Evolutionary conservation across 1,140 invertebrate species (phyloP).

Genomic region (Sinonovacula constricta): DNA sequence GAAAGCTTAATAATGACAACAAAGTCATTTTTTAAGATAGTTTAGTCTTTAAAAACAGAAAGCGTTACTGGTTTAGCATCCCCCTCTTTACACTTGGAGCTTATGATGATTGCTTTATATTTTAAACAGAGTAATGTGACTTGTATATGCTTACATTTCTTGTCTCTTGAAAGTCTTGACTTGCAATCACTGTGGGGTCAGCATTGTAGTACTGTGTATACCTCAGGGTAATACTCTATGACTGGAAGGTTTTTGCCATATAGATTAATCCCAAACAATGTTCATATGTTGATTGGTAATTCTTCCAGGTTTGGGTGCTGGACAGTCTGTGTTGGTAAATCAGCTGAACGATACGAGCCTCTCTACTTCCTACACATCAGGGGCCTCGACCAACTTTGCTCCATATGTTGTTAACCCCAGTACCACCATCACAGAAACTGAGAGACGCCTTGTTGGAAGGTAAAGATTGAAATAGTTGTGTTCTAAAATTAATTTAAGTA

Average conservation of each 20-base stretch:
- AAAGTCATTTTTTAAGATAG: too few species aligned
- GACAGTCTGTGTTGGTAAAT: slow-evolving; percentile 24
- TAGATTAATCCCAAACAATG: too few species aligned
- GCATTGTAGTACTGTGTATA: neutral
- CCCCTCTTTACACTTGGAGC: too few species aligned
- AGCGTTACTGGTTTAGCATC: too few species aligned
- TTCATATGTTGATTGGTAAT: neutral
- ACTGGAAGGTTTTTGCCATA: too few species aligned
- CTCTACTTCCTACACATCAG: slow-evolving; percentile 7
- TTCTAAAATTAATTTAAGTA: too few species aligned
- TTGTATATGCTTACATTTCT: neutral
- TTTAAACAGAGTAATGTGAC: too few species aligned
- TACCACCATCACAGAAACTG: slow-evolving; percentile 10
- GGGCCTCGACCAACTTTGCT: slow-evolving; percentile 7
- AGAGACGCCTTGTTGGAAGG: slow-evolving; percentile 23
- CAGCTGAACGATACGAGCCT: neutral
- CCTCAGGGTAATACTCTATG: neutral
- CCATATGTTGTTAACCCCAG: slow-evolving; percentile 20
- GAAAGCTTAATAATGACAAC: too few species aligned
- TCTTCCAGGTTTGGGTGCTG: slow-evolving; percentile 18
- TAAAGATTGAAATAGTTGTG: neutral
- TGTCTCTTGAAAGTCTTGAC: neutral
- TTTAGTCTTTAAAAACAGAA: too few species aligned
- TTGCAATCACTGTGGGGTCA: neutral
- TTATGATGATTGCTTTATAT: too few species aligned